Evolutionary conservation across 2,113 vertebrate genomes (phyloP).

Genomic region (Mastomys natalensis): DNA sequence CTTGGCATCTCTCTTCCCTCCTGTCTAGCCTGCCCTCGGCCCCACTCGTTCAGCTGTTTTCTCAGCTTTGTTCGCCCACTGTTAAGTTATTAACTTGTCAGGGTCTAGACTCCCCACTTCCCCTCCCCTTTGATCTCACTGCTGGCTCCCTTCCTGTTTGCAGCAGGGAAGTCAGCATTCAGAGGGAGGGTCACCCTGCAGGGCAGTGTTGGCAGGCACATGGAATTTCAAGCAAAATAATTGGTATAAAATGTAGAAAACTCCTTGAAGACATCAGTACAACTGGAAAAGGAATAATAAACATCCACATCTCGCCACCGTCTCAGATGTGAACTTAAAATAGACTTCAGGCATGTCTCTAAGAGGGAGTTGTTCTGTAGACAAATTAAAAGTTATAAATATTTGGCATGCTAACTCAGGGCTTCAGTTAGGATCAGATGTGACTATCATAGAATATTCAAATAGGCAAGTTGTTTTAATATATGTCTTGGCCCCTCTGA

Average conservation of each 20-base stretch:
- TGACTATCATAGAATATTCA: slow-evolving; percentile 27
- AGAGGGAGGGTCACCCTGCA: neutral
- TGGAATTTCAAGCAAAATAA: neutral
- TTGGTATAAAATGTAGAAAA: neutral
- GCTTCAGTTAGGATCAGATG: slow-evolving; percentile 10
- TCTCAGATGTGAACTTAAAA: slow-evolving; percentile 54
- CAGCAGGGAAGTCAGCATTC: neutral
- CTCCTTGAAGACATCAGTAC: slow-evolving; percentile 33
- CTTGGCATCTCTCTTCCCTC: slow-evolving; percentile 10
- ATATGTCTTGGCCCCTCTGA: neutral
- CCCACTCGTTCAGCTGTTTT: slow-evolving; percentile 53
- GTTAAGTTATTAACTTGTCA: slow-evolving; percentile 77
- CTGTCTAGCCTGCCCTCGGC: neutral
- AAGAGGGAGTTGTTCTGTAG: neutral
- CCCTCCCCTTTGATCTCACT: slow-evolving; percentile 61
- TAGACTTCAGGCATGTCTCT: slow-evolving; percentile 10
- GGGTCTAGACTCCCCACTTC: slow-evolving; percentile 71
- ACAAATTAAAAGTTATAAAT: neutral
- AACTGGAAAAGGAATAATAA: slow-evolving; percentile 17
- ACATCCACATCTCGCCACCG: neutral
- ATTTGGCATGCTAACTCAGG: neutral
- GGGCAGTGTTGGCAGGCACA: neutral
- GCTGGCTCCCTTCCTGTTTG: slow-evolving; percentile 49
- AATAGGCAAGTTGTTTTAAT: slow-evolving; percentile 16
- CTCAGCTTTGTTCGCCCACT: slow-evolving; percentile 72